Evolutionary conservation across 1,140 invertebrate species (phyloP).

Genomic region (Eriosoma lanigerum): DNA sequence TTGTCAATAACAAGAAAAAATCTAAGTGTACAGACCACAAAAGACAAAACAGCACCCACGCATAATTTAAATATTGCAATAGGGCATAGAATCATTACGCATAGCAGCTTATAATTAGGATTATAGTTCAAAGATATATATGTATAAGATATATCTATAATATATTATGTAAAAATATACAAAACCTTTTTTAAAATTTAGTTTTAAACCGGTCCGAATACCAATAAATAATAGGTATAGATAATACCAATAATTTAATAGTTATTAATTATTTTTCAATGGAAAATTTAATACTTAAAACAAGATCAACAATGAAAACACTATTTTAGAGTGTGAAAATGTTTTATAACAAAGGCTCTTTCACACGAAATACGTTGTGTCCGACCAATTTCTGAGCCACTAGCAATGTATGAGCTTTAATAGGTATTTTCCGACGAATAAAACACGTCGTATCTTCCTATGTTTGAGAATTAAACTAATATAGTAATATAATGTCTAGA

Average conservation of each 20-base stretch:
- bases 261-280: neutral
- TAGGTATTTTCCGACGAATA: too few relatives aligned
- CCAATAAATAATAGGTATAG: too few relatives aligned
- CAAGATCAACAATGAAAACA: constrained; percentile 2
- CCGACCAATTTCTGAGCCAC: too few relatives aligned
- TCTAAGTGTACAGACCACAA: neutral
- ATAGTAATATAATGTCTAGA: too few relatives aligned
- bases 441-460: too few relatives aligned
- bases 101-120: neutral
- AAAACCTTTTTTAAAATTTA: neutral
- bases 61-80: neutral
- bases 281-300: neutral
- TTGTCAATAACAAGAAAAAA: constrained; percentile 19
- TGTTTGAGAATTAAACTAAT: too few relatives aligned
- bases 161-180: neutral
- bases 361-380: too few relatives aligned
- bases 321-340: neutral
- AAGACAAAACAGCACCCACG: neutral
- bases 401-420: too few relatives aligned
- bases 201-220: neutral
- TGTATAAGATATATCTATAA: neutral
- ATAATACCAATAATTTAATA: too few relatives aligned
- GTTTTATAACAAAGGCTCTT: too few relatives aligned
- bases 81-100: too few relatives aligned
- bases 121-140: neutral